A percentile compares a stretch with the other conserved stretches of the same genome.
Conservation (phyloP, 2,113 vertebrate genomes). For the Apteryx mantelli region DNA sequence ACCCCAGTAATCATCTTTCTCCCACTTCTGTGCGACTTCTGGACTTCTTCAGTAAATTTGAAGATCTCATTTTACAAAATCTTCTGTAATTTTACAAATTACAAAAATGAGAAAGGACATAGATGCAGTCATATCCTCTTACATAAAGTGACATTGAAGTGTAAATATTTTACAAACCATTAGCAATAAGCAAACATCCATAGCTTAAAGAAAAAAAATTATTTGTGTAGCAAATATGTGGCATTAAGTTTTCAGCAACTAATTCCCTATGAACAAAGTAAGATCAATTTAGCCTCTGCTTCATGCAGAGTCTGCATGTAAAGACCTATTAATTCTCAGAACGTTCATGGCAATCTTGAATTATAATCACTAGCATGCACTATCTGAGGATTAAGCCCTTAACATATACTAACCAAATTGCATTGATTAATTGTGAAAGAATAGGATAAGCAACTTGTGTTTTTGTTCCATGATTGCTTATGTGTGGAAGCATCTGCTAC, state of each 20-base stretch:
- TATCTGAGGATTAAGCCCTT: not conserved
- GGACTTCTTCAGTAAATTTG: not conserved
- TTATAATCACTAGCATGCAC: not conserved
- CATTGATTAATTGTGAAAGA: not conserved
- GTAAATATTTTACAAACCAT: not conserved
- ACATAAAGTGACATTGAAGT: not conserved
- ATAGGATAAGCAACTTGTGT: not conserved
- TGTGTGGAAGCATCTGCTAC: not conserved
- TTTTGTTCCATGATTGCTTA: not conserved
- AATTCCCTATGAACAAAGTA: not conserved
- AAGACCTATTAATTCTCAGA: not conserved
- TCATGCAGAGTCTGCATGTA: not conserved
- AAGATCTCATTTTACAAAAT: not conserved
- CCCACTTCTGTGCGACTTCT: not conserved
- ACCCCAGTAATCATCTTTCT: not conserved
- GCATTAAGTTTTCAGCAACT: not conserved
- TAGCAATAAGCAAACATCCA: not conserved
- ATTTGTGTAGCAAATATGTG: not conserved
- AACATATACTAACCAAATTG: not conserved
- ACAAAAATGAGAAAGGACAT: not conserved
- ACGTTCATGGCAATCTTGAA: not conserved
- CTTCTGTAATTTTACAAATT: no score
- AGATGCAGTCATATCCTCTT: not conserved
- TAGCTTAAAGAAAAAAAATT: not conserved
- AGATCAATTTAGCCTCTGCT: not conserved